Evolutionary conservation across 2,797 vertebrate genomes (phyloP).

Genomic region (Leuciscus waleckii): DNA sequence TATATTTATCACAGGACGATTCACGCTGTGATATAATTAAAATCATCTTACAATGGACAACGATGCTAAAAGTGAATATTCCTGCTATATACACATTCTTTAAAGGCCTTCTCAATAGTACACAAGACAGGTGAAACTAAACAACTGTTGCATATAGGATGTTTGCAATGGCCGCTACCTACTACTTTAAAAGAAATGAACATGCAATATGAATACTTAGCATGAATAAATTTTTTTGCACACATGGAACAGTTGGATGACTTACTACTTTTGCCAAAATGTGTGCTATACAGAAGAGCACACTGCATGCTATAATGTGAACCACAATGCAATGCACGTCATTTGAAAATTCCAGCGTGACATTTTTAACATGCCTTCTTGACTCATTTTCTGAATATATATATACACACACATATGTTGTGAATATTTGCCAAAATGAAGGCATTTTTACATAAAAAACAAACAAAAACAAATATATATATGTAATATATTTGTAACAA

Average conservation of each 20-base stretch:
- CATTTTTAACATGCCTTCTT: not conserved
- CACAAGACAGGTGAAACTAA: not conserved
- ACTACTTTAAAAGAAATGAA: not conserved
- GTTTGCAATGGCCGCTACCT: not conserved
- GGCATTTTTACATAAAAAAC: not conserved
- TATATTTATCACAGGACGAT: constrained; percentile 56
- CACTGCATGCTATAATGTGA: not conserved
- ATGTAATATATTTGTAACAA: not conserved
- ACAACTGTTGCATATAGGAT: constrained; percentile 7
- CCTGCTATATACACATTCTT: not conserved
- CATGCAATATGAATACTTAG: not conserved
- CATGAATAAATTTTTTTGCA: not conserved
- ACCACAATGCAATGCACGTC: not conserved
- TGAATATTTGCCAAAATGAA: not conserved
- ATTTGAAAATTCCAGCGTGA: not conserved
- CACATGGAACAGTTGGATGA: not conserved
- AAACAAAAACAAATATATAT: not conserved
- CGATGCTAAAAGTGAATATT: constrained; percentile 10
- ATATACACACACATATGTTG: too few relatives aligned
- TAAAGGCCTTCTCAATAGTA: not conserved
- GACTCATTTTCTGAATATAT: not conserved
- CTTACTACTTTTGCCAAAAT: not conserved
- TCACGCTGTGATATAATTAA: constrained; percentile 54
- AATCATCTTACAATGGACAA: constrained; percentile 54
- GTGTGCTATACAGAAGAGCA: not conserved